phyloP scores from a whole-genome alignment of 2,888 invertebrate species.

The Eudemis profundana region DNA sequence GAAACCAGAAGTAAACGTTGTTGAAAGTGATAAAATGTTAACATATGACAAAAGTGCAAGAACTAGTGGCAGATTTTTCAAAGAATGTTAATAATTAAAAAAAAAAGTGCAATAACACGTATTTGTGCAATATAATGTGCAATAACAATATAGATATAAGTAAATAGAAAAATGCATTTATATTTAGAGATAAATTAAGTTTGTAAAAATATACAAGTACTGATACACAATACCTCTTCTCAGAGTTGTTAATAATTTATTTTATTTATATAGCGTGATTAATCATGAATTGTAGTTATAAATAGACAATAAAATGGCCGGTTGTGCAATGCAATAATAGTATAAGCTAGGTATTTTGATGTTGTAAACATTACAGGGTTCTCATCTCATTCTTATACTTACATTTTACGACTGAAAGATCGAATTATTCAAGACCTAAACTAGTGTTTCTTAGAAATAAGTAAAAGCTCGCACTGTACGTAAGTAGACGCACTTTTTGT shows the following conservation, averaged over 20 bases:
- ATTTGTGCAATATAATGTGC: slow-evolving; percentile 70
- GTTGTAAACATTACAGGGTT: slow-evolving; percentile 39
- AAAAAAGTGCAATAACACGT: slow-evolving; percentile 60
- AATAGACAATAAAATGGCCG: slow-evolving; percentile 65
- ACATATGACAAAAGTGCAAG: slow-evolving; percentile 56
- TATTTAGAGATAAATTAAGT: neutral
- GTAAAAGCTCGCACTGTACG: too few species aligned
- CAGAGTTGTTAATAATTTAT: slow-evolving; percentile 38
- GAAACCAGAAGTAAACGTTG: slow-evolving; percentile 67
- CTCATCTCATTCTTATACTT: slow-evolving; percentile 12
- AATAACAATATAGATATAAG: slow-evolving; percentile 51
- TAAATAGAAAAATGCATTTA: slow-evolving; percentile 29
- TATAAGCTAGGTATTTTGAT: slow-evolving; percentile 49
- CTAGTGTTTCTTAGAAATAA: too few species aligned
- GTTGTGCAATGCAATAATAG: slow-evolving; percentile 83
- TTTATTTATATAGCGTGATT: slow-evolving; percentile 37
- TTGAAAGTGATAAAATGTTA: slow-evolving; percentile 59
- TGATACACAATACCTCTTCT: slow-evolving; percentile 43
- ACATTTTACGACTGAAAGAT: slow-evolving; percentile 13
- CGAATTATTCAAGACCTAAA: slow-evolving; percentile 42
- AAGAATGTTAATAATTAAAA: slow-evolving; percentile 53
- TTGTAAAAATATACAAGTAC: slow-evolving; percentile 42
- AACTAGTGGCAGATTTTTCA: slow-evolving; percentile 56
- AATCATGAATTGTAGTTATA: slow-evolving; percentile 44
- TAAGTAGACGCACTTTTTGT: too few species aligned